Evolutionary conservation across 2,888 invertebrate genomes (phyloP).

Genomic region (Diaprepes abbreviatus): DNA sequence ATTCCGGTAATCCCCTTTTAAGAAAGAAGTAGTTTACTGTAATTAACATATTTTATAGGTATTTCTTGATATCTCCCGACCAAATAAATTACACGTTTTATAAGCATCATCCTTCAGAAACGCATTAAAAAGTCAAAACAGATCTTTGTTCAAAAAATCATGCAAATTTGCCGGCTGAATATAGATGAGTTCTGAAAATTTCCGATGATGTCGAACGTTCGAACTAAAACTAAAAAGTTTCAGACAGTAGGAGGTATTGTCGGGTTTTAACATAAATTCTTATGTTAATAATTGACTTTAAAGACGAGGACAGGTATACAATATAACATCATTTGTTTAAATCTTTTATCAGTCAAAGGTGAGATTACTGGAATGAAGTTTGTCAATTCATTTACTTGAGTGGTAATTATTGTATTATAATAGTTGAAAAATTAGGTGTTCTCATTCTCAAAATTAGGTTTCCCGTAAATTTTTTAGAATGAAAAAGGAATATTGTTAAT

Average conservation of each 20-base stretch:
- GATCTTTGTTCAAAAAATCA: constrained; percentile 31
- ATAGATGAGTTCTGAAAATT: constrained; percentile 32
- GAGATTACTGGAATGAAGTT: too few relatives aligned
- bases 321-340: background rate
- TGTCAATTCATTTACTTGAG: too few relatives aligned
- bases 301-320: background rate
- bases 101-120: constrained; percentile 30
- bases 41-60: constrained; percentile 35
- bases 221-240: constrained; percentile 24
- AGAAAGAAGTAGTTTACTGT: background rate
- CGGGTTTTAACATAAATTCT: constrained; percentile 29
- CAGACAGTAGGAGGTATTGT: constrained; percentile 41
- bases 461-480: too few relatives aligned
- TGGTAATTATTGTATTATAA: too few relatives aligned
- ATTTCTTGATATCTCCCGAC: constrained; percentile 19
- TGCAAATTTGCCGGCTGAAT: constrained; percentile 36
- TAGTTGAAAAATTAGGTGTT: too few relatives aligned
- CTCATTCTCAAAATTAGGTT: too few relatives aligned
- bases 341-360: too few relatives aligned
- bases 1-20: too few relatives aligned
- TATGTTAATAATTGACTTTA: constrained; percentile 24
- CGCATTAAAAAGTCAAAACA: constrained; percentile 45
- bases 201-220: constrained; percentile 16
- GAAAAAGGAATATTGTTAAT: too few relatives aligned
- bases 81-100: constrained; percentile 38